Evolutionary conservation across 2,797 vertebrate species (phyloP).

Genomic region (Scolopax bukidnonensis): DNA sequence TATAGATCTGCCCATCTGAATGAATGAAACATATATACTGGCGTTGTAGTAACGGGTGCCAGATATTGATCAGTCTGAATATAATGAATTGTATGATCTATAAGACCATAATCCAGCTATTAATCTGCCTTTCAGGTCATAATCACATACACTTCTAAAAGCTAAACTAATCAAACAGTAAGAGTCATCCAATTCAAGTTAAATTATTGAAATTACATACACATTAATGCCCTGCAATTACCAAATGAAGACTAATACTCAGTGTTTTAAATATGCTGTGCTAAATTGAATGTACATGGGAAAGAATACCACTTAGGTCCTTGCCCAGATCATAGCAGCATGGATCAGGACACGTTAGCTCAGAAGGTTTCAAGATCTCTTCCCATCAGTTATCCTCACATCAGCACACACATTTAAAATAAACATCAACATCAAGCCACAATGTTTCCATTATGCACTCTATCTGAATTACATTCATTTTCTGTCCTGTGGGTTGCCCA

Average conservation of each 20-base stretch:
- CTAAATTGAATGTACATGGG: neutral
- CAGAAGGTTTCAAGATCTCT: neutral
- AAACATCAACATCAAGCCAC: conserved; percentile 30
- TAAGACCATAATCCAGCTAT: conserved; percentile 80
- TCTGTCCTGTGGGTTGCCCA: neutral
- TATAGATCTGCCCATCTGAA: conserved; percentile 73
- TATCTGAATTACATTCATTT: conserved; percentile 20
- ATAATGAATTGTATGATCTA: conserved; percentile 82
- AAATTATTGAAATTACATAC: conserved; percentile 77
- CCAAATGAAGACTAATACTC: conserved; percentile 67
- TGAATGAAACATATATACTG: conserved; percentile 75
- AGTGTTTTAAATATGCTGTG: conserved; percentile 43
- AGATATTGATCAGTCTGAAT: conserved; percentile 79
- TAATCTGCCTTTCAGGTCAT: conserved; percentile 80
- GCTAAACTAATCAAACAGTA: conserved; percentile 74
- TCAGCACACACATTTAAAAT: conserved; percentile 26
- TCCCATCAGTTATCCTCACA: conserved; percentile 10
- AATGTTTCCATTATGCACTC: conserved; percentile 10
- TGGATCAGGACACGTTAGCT: neutral
- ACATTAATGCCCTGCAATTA: conserved; percentile 75
- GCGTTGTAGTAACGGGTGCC: conserved; percentile 72
- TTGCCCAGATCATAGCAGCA: neutral
- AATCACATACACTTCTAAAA: conserved; percentile 77
- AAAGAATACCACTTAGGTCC: neutral
- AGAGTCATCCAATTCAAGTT: conserved; percentile 73